Evolutionary conservation across 1,140 invertebrate genomes (phyloP), one percentile per base, ranked within the genome.

Genomic region (Vanessa atalanta): DNA sequence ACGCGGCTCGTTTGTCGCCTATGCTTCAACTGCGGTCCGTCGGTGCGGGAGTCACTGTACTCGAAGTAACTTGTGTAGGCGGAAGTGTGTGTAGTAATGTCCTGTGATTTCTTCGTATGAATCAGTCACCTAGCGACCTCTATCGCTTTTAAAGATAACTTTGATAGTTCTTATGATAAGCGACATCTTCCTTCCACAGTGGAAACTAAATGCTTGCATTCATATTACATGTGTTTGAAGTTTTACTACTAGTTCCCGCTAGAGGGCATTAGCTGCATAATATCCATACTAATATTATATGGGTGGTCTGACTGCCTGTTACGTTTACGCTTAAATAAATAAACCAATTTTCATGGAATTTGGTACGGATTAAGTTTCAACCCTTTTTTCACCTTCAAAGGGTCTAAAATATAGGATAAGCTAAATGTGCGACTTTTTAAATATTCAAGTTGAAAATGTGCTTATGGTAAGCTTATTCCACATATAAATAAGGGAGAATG

Each of bases 61-160:
- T 76, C 73, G 66, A 72, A 77, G 72, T 77, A 79, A 78, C 65
- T 77, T 76, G 75, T 80, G 72, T 80, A 82, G 79, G 76, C 79
- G 79, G 80, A 82, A 80, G 77, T 74, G 66, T 60, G 51, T 68
- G 68, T 72, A 67, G 69, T 72, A 75, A 73, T 74, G 68, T 68
- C 68, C 73, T 80, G 75, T 72, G 76, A 80, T 77, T 73, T 80
- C 60, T 72, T 75, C 72, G 69, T 68, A 75, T 50, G 57, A 71
- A 70, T n/a, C 23, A 43, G 47, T 64, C 72, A 6, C 6, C 4
- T 55, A 68, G 57, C 64, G 78, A 65, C 76, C 75, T 80, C 80
- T 79, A 47, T 73, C 14, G 23, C 5, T n/a, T 13, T 43, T 31
- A 14, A 16, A 12, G 20, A 37, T 4, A 47, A 67, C 12, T 55